phyloP scores from a whole-genome alignment of 2,113 vertebrate species.

The Petrocephalus microphthalmus region DNA sequence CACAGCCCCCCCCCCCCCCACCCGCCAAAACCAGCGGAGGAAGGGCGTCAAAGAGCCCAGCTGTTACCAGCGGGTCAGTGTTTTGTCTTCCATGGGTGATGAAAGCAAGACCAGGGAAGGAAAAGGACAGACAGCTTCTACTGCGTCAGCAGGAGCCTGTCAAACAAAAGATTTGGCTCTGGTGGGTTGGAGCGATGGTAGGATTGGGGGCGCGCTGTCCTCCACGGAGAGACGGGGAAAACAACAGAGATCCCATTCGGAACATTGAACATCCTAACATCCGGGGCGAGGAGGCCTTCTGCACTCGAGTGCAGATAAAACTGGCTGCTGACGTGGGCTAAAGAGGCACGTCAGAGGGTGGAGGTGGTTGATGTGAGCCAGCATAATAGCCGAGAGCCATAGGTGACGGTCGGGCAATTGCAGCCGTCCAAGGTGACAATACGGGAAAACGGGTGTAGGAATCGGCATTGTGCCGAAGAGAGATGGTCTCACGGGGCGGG shows the following conservation, averaged over 20 bases:
- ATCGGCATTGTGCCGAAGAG: too few species aligned
- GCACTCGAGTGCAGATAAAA: not conserved
- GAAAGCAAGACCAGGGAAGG: too few species aligned
- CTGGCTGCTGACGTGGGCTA: not conserved
- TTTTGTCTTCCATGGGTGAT: not conserved
- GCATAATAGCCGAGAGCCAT: not conserved
- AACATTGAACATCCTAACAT: not conserved
- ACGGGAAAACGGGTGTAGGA: too few species aligned
- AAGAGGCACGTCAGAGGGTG: not conserved
- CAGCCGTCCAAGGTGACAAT: too few species aligned
- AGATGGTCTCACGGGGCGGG: too few species aligned
- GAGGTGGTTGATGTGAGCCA: not conserved
- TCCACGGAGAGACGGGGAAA: not conserved
- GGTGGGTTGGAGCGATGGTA: not conserved
- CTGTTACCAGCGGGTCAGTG: not conserved
- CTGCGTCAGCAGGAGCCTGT: not conserved
- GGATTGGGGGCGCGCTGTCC: not conserved
- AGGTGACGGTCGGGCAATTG: not conserved
- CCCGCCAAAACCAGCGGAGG: not conserved
- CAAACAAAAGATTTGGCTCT: not conserved
- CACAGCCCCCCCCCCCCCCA: not conserved
- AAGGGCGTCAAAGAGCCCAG: not conserved
- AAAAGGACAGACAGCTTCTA: not conserved
- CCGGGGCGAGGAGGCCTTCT: not conserved
- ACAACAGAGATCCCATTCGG: not conserved